phyloP scores from a whole-genome alignment of 2,113 vertebrate species.

The Coracopsis vasa region DNA sequence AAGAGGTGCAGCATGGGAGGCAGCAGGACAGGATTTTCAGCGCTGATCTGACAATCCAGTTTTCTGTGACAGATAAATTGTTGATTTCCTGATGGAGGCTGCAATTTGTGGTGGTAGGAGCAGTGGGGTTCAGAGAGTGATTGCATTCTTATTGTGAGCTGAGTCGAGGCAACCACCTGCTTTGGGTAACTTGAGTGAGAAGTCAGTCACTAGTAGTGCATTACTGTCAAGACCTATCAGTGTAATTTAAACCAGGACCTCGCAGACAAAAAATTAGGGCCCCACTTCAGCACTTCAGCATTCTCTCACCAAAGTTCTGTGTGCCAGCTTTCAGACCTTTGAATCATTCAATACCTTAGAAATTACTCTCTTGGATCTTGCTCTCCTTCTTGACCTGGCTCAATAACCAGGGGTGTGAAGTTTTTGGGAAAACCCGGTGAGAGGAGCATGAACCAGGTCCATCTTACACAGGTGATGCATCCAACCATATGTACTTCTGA shows the following conservation, averaged over 20 bases:
- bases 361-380: not conserved
- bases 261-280: not conserved
- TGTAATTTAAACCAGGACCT: not conserved
- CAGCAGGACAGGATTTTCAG: not conserved
- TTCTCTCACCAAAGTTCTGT: not conserved
- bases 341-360: not conserved
- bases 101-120: not conserved
- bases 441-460: not conserved
- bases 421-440: not conserved
- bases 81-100: conserved; percentile 12
- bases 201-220: not conserved
- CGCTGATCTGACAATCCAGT: not conserved
- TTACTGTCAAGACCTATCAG: not conserved
- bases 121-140: not conserved
- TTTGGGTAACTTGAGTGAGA: not conserved
- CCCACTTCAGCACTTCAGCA: not conserved
- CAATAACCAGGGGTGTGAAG: fast-evolving
- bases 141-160: not conserved
- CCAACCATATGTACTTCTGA: not conserved
- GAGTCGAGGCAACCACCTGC: not conserved
- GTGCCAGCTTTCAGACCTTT: not conserved
- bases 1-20: not conserved
- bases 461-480: not conserved
- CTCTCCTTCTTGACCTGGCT: not conserved
- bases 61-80: conserved; percentile 41